phyloP scores from a whole-genome alignment of 2,113 vertebrate genomes.

The Dromiciops gliroides region DNA sequence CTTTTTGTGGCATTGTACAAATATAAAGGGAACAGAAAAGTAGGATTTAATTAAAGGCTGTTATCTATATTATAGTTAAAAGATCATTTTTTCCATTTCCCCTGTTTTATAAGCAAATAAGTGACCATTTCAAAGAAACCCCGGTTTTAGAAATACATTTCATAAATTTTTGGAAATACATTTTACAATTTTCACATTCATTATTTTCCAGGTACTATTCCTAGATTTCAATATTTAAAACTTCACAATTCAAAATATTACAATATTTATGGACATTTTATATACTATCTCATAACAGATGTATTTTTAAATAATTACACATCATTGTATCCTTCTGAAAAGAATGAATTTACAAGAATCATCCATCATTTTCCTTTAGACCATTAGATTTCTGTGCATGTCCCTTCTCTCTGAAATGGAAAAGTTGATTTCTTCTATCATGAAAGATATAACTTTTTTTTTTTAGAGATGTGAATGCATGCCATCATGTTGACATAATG shows the following conservation, averaged over 20 bases:
- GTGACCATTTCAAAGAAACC: background rate
- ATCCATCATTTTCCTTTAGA: slow-evolving; percentile 5
- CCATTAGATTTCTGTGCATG: background rate
- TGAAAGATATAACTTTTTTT: slow-evolving; percentile 11
- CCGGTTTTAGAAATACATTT: background rate
- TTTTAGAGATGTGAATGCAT: background rate
- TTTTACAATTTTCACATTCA: background rate
- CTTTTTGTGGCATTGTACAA: background rate
- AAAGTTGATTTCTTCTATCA: slow-evolving; percentile 12
- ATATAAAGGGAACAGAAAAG: background rate
- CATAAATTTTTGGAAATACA: background rate
- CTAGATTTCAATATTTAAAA: background rate
- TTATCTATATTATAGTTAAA: background rate
- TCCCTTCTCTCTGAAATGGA: slow-evolving; percentile 3
- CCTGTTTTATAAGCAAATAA: background rate
- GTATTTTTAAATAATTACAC: slow-evolving; percentile 1
- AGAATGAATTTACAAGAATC: background rate
- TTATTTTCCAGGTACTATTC: background rate
- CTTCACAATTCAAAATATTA: background rate
- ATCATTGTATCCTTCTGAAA: background rate
- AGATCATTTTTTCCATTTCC: background rate
- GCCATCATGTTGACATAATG: slow-evolving; percentile 1
- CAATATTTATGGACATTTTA: background rate
- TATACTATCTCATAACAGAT: background rate
- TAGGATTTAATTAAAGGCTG: background rate